Conservation (phyloP, 2,888 invertebrate species). For the Oxycera nigricornis region DNA sequence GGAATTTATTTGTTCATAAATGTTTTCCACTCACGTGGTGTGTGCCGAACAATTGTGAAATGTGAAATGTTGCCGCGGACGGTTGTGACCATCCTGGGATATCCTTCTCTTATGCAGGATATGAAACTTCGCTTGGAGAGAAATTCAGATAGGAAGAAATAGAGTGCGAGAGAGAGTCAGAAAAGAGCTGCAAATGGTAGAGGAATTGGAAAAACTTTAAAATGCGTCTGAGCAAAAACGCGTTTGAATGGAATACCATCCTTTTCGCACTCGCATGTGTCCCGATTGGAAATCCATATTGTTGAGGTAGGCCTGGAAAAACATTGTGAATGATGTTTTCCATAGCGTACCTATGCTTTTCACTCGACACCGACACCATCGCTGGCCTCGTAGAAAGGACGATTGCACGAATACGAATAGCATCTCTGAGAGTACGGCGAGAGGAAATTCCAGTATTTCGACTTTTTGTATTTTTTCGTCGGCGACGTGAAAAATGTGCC, state of each 20-base stretch:
- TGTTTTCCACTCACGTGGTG: conserved; percentile 24
- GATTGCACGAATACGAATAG: conserved; percentile 17
- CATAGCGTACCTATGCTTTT: conserved; percentile 5
- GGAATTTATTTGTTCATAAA: conserved; percentile 23
- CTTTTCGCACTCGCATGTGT: conserved; percentile 2
- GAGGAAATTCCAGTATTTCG: conserved; percentile 10
- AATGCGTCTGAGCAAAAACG: conserved; percentile 35
- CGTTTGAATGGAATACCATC: not conserved
- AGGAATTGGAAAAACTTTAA: conserved; percentile 30
- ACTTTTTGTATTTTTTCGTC: conserved; percentile 8
- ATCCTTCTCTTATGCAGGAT: not conserved
- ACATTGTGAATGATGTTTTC: not conserved
- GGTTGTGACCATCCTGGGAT: not conserved
- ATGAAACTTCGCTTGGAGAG: no score
- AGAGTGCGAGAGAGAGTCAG: not conserved
- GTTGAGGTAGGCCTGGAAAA: conserved; percentile 38
- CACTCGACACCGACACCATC: not conserved
- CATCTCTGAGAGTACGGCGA: not conserved
- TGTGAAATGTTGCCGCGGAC: conserved; percentile 13
- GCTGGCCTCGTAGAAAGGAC: not conserved
- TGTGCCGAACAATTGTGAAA: conserved; percentile 7
- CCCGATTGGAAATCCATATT: conserved; percentile 3
- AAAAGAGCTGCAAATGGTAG: not conserved
- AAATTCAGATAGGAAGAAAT: not conserved
- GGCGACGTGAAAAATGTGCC: conserved; percentile 29